Evolutionary conservation across 2,888 invertebrate species (phyloP), one percentile per base, ranked within the genome.

Genomic region (Harpagoxenus sublaevis): DNA sequence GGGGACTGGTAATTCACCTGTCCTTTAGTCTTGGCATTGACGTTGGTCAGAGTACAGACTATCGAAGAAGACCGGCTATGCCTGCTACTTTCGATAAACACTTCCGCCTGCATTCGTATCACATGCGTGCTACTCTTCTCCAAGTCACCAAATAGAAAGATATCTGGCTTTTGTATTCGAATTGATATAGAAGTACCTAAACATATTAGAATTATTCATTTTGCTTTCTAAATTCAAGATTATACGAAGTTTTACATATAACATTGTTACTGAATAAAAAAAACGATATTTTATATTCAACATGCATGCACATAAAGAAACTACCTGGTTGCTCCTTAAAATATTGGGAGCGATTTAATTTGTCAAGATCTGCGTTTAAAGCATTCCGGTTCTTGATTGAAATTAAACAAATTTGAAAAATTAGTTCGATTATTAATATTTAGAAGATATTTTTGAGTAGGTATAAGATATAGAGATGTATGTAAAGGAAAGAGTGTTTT

Each of bases 131-230:
- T 96, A 35, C 96, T 96, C 60, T 96, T 96, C 10, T 96, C 96
- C n/a, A 96, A 95, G 90, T 97, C 97, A 0, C 97, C 97, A 93
- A 97, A 97, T 90, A 98, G 96, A 95, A 98, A 96, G 71, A 98
- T 95, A 95, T 98, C 98, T 0, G 98, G 98, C 92, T 97, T 97
- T 48, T 97, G 96, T 90, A 98, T 96, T 91, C 97, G 96, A 39
- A 97, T 95, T 0, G 97, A 97, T 88, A 98, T 95, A 1, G 97
- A 97, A 45, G 97, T 95, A 66, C 97, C 97, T 90, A 95, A n/a
- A 84, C 78, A 83, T 8, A 82, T n/a, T 57, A 39, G 35, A 87
- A 60, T 70, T 45, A 62, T 45, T 57, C 5, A 12, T 51, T 65
- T 68, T 74, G 45, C 5, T 79, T 84, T 74, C 6, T 23, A 18